These are phyloP conservation scores for Spilarctia lutea DNA, from an alignment of 2,888 invertebrate species.

Conservation along the genomic window DNA sequence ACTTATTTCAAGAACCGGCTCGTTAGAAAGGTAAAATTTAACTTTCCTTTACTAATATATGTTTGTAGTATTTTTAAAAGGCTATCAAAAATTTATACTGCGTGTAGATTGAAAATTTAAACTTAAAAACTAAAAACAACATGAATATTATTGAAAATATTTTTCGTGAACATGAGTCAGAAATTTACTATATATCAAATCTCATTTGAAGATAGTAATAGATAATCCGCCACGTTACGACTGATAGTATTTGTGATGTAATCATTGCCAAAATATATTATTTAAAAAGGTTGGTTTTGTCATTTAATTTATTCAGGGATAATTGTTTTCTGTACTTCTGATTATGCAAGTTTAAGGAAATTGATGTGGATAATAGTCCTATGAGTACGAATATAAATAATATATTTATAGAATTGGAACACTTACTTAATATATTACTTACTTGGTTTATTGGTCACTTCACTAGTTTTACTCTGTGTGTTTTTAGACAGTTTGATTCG, in stretches of 20 bases:
- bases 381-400: neutral
- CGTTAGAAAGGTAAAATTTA: slow-evolving; percentile 44
- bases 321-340: neutral
- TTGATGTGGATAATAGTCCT: neutral
- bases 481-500: too few relatives aligned
- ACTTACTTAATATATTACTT: neutral
- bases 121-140: neutral
- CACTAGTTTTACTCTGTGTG: too few relatives aligned
- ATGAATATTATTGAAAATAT: slow-evolving; percentile 6
- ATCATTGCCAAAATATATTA: slow-evolving; percentile 21
- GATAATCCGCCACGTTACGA: slow-evolving; percentile 32
- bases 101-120: neutral
- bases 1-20: slow-evolving; percentile 51
- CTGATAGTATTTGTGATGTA: slow-evolving; percentile 28
- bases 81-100: neutral
- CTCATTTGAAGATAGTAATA: slow-evolving; percentile 43
- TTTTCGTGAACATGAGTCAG: neutral
- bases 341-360: neutral
- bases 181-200: slow-evolving; percentile 1
- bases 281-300: slow-evolving; percentile 18
- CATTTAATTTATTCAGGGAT: neutral
- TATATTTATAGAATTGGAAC: neutral
- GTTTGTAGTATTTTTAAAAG: neutral
- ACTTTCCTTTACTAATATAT: slow-evolving; percentile 40
- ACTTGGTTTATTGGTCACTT: neutral